Base-by-base conservation (phyloP, 2,888 invertebrate species). In the Epirrhoe tristata region DNA sequence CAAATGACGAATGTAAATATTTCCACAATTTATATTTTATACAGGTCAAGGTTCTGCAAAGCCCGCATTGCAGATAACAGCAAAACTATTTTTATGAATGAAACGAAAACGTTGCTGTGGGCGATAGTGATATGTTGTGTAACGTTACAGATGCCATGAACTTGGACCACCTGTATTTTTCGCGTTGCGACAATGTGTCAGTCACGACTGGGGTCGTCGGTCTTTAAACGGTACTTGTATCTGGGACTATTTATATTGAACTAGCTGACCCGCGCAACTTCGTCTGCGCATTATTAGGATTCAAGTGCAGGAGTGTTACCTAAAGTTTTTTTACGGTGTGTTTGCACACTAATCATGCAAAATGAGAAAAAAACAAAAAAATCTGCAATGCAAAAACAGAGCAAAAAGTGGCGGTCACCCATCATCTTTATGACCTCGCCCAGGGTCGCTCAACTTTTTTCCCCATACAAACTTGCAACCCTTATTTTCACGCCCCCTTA, bases 131-230 rank as follows among this genome's bases (percentile, higher is more conserved):
- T 54, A 6, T 14, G 17, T 39, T 7, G 50, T 24, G 58, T 50
- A 54, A 31, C 53, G 61, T 43, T 58, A 50, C 58, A 53, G 31
- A 63, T 54, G 48, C 81, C 80, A 61, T 82, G 83, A 83, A 81
- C 83, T 83, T 83, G 80, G 58, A 69, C 67, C 68, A 71, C 57
- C 54, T 66, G 66, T 70, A 78, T 69, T 77, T 80, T 79, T 78
- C 77, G 72, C 72, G 75, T 56, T 65, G 77, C 58, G 70, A 66
- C 75, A 87, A 85, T 74, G 69, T 73, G 79, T 71, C 75, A 80
- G 78, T 85, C 87, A 87, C 87, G 87, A 84, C 66, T 14, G 65
- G 74, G 85, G 83, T 85, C 82, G 79, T 81, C 77, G 87, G 75
- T 76, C 85, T 77, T 48, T 17, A 81, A 85, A 84, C 83, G 79